Base-by-base conservation (phyloP, 2,888 invertebrate genomes). In the Drosophila merina region DNA sequence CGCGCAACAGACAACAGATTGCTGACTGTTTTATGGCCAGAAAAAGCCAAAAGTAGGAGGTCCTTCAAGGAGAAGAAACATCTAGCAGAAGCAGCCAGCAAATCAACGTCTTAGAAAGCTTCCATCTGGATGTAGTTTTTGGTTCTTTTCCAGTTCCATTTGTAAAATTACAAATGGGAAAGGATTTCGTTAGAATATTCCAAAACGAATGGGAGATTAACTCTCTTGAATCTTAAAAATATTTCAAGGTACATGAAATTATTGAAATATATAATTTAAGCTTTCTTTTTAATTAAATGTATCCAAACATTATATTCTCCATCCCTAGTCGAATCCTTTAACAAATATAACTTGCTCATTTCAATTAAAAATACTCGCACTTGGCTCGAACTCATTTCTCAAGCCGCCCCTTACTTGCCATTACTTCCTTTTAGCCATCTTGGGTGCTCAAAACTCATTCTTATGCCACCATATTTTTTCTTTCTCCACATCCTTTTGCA, bases 1-100 rank as follows among this genome's bases (percentile, higher is more conserved):
- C 81, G 86, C 79, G 79, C 79, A 82, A 74, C 82, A 82, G 83
- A 88, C 88, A 82, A 82, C 82, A 87, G 87, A 82, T 86, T 86
- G 88, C 86, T 66, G 76, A 64, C 88, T 87, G 84, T 82, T 87
- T 82, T 86, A 88, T 77, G 86, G 77, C 75, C 74, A 54, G 82
- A 58, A 64, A 66, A 57, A 66, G 45, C 12, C 12, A 28, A 48
- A 36, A 36, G 36, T 36, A 26, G 30, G 38, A 12, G 45, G 6
- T 40, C 12, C 10, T 14, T 2, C 5, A 25, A 12, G 7, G 36
- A 51, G 40, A 40, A 20, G 50, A n/a, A 36, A 5, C 26, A 26
- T 36, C n/a, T 12, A n/a, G n/a, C n/a, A n/a, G 12, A 42, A 44
- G 38, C 40, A 68, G 72, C 62, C 58, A 47, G 64, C 59, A 77